These are phyloP conservation scores for Stictonetta naevosa DNA, from an alignment of 2,113 vertebrate species.

Conservation along the genomic window DNA sequence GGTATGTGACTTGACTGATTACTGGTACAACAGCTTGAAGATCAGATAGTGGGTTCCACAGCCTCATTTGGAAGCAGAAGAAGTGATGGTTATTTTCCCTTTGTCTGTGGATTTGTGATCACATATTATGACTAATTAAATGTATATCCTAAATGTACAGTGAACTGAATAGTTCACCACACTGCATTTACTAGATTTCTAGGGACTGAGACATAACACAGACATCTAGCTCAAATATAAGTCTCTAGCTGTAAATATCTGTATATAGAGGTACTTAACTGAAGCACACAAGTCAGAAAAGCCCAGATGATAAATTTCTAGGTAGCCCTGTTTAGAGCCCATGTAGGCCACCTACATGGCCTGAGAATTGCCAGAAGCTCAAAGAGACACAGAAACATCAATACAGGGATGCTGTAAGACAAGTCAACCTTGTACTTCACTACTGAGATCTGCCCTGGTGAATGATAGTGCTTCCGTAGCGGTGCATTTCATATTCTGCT, in stretches of 20 bases:
- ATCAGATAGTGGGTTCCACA: background rate
- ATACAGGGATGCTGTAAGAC: background rate
- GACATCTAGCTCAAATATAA: rapidly evolving
- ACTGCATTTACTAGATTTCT: background rate
- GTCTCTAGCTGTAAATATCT: background rate
- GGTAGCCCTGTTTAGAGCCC: background rate
- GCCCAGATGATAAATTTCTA: background rate
- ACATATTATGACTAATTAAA: background rate
- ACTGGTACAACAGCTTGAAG: background rate
- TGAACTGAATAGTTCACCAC: background rate
- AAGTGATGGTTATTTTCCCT: background rate
- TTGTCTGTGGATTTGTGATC: background rate
- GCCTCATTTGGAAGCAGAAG: background rate
- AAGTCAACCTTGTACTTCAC: background rate
- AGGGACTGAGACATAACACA: background rate
- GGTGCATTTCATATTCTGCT: background rate
- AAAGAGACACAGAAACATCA: background rate
- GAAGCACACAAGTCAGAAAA: background rate
- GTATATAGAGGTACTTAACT: background rate
- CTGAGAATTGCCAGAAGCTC: background rate
- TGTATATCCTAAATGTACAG: background rate
- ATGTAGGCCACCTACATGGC: background rate
- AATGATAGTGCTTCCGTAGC: background rate
- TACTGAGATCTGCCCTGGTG: background rate
- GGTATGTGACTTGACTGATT: background rate